phyloP scores from a whole-genome alignment of 92 coral and sea anemone species.

The Porites divaricata region DNA sequence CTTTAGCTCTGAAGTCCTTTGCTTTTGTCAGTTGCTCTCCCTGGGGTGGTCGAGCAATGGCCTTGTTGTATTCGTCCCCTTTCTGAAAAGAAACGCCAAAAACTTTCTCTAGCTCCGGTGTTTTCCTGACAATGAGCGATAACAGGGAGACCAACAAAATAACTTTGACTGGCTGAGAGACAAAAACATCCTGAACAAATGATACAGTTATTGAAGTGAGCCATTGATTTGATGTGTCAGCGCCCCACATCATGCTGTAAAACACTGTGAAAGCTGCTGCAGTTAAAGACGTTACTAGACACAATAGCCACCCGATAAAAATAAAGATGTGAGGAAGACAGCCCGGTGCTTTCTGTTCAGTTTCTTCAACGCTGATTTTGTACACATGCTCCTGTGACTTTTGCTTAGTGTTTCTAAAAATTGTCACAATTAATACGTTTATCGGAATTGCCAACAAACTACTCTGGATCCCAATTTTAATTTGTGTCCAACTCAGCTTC shows the following conservation, averaged over 20 bases:
- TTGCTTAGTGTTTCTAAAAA: slow-evolving; percentile 75
- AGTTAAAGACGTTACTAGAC: slow-evolving; percentile 66
- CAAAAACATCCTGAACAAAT: slow-evolving; percentile 74
- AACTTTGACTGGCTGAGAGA: slow-evolving; percentile 82
- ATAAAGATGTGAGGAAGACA: slow-evolving; percentile 81
- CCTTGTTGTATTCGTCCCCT: background rate
- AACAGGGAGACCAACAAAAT: slow-evolving; percentile 72
- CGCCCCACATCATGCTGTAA: slow-evolving; percentile 87
- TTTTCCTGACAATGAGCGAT: slow-evolving; percentile 69
- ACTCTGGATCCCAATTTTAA: slow-evolving; percentile 86
- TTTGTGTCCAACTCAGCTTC: slow-evolving; percentile 79
- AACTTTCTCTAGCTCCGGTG: slow-evolving; percentile 71
- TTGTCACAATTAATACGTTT: slow-evolving; percentile 69
- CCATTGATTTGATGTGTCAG: slow-evolving; percentile 79
- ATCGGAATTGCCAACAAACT: slow-evolving; percentile 82
- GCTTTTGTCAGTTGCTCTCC: slow-evolving; percentile 69
- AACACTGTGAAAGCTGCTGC: slow-evolving; percentile 80
- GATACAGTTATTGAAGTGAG: slow-evolving; percentile 80
- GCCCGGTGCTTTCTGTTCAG: slow-evolving; percentile 45
- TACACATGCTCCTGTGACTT: slow-evolving; percentile 7
- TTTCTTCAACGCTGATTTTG: slow-evolving; percentile 23
- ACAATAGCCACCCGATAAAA: slow-evolving; percentile 77
- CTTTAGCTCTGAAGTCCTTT: slow-evolving; percentile 64
- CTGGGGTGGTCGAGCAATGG: slow-evolving; percentile 43
- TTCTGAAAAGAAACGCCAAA: slow-evolving; percentile 47